These are phyloP conservation scores for Athalia cordata DNA, from an alignment of 2,888 invertebrate genomes.

Conservation along the genomic window DNA sequence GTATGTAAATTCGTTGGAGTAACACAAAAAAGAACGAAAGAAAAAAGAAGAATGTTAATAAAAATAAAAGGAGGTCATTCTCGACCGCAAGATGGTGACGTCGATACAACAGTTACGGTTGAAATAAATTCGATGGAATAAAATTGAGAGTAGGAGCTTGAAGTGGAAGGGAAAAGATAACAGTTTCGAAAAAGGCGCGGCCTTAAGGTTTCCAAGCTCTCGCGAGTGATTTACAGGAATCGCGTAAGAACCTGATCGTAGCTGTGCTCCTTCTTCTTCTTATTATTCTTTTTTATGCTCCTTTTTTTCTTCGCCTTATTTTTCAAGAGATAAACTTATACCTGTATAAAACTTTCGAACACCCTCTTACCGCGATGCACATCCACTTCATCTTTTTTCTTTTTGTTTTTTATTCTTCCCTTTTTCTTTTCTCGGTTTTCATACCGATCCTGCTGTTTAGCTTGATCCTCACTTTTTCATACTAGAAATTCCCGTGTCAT, in stretches of 20 bases:
- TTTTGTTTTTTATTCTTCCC: neutral
- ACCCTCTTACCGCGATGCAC: neutral
- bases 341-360: slow-evolving; percentile 13
- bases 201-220: neutral
- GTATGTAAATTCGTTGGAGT: neutral
- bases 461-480: no score
- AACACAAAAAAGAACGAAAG: neutral
- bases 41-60: slow-evolving; percentile 8
- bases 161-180: slow-evolving; percentile 37
- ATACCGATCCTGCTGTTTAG: neutral
- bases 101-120: slow-evolving; percentile 26
- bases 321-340: slow-evolving; percentile 32
- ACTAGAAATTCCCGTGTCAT: no score
- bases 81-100: slow-evolving; percentile 36
- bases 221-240: slow-evolving; percentile 40
- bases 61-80: slow-evolving; percentile 9
- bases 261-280: no score
- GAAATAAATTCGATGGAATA: slow-evolving; percentile 36
- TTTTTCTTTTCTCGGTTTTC: neutral
- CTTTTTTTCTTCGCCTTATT: no score
- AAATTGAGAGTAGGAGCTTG: slow-evolving; percentile 32
- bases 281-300: no score
- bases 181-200: slow-evolving; percentile 30
- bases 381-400: neutral
- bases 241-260: slow-evolving; percentile 35